Evolutionary conservation across 92 coral and sea anemone species (phyloP).

Genomic region (Epizoanthus rinbou): DNA sequence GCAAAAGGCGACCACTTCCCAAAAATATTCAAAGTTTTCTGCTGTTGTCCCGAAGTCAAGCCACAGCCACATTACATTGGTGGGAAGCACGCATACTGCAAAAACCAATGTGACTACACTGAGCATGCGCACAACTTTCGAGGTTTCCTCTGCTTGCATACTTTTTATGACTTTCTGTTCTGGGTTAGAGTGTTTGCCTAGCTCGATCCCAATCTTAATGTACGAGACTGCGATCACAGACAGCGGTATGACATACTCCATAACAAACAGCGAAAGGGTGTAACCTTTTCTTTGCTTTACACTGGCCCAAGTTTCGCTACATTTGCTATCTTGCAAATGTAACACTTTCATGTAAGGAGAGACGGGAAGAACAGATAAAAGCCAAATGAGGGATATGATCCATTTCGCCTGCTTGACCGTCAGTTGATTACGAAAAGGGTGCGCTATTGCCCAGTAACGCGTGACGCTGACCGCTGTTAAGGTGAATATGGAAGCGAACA

Average conservation of each 20-base stretch:
- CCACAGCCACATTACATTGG: conserved; percentile 95
- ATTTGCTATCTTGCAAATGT: conserved; percentile 47
- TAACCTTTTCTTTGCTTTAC: conserved; percentile 64
- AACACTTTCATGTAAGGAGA: conserved; percentile 80
- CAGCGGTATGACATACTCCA: conserved; percentile 76
- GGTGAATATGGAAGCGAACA: conserved; percentile 90
- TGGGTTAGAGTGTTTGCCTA: conserved; percentile 61
- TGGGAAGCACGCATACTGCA: conserved; percentile 87
- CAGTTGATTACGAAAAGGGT: conserved; percentile 82
- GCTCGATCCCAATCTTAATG: conserved; percentile 75
- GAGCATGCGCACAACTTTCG: conserved; percentile 89
- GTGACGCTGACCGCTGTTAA: conserved; percentile 91
- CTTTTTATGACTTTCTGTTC: conserved; percentile 66
- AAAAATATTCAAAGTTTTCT: conserved; percentile 60
- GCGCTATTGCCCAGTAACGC: conserved; percentile 92
- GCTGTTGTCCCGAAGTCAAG: conserved; percentile 87
- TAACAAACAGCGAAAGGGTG: conserved; percentile 73
- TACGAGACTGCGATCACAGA: conserved; percentile 72
- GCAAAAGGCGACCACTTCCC: conserved; percentile 89
- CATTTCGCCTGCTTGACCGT: conserved; percentile 68
- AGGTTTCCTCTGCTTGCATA: conserved; percentile 75
- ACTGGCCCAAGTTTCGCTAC: conserved; percentile 76
- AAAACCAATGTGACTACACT: conserved; percentile 80
- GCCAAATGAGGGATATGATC: conserved; percentile 77
- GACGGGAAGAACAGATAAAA: conserved; percentile 71